phyloP scores from a whole-genome alignment of 2,888 invertebrate species.

The Uropetala carovei region DNA sequence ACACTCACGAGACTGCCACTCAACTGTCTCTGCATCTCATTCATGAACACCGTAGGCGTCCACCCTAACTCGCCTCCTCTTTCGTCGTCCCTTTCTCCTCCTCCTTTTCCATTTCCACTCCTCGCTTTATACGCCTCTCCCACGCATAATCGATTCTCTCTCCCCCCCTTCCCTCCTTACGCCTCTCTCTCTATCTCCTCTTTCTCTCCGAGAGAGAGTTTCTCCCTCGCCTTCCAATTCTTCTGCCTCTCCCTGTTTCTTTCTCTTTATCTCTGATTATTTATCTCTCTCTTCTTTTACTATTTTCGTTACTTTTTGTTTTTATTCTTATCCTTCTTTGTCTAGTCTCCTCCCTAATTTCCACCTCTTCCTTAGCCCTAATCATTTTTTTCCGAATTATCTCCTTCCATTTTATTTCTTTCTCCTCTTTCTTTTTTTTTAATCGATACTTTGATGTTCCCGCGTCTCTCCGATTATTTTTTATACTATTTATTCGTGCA shows the following conservation, averaged over 20 bases:
- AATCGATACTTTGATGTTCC: too few relatives aligned
- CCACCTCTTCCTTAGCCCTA: too few relatives aligned
- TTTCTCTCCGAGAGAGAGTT: background rate
- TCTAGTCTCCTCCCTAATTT: too few relatives aligned
- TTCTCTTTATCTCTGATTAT: too few relatives aligned
- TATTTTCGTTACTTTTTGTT: too few relatives aligned
- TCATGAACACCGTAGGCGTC: constrained; percentile 11
- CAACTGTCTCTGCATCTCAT: constrained; percentile 28
- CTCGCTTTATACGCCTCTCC: background rate
- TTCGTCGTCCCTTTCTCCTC: background rate
- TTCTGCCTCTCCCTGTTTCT: background rate
- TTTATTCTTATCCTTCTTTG: too few relatives aligned
- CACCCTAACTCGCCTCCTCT: background rate
- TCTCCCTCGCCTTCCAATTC: background rate
- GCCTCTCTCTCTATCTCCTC: background rate
- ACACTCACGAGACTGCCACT: constrained; percentile 19
- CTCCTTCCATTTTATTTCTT: too few relatives aligned
- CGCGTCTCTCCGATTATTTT: too few relatives aligned
- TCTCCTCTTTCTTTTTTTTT: too few relatives aligned
- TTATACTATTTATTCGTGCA: too few relatives aligned
- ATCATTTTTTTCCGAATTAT: too few relatives aligned
- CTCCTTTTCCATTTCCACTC: background rate
- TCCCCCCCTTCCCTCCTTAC: background rate
- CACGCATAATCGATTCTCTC: background rate
- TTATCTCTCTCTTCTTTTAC: too few relatives aligned